Conservation (phyloP, 2,797 vertebrate genomes). For the Chromobotia macracanthus region DNA sequence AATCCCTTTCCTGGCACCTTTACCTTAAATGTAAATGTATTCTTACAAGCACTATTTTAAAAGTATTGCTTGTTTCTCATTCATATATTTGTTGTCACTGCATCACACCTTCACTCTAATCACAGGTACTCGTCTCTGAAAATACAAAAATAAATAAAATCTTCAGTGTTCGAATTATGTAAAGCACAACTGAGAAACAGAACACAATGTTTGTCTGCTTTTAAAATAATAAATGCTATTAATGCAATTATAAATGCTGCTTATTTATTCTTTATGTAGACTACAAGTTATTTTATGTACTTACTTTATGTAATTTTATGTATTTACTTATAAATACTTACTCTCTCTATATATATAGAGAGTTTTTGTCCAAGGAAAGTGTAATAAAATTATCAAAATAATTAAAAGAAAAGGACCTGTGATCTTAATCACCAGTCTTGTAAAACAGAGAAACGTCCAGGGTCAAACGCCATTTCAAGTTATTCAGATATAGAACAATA, state of each 20-base stretch:
- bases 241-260: not conserved
- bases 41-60: not conserved
- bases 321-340: too few relatives aligned
- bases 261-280: not conserved
- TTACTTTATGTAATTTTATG: too few relatives aligned
- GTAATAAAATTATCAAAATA: not conserved
- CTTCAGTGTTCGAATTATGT: not conserved
- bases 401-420: not conserved
- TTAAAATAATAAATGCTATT: too few relatives aligned
- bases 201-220: not conserved
- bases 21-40: constrained; percentile 2
- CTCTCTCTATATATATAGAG: too few relatives aligned
- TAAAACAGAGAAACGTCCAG: too few relatives aligned
- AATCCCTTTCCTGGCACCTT: constrained; percentile 37
- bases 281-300: not conserved
- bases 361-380: not conserved
- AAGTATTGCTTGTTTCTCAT: not conserved
- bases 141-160: not conserved
- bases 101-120: not conserved
- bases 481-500: constrained; percentile 34
- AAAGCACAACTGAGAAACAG: not conserved
- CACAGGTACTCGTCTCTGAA: not conserved
- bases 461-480: not conserved
- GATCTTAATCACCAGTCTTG: not conserved
- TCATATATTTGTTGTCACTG: not conserved